Percentiles rank a stretch among this genome's conserved stretches.
Evolutionary conservation across 2,888 invertebrate species (phyloP).

Genomic region (Andrena haemorrhoa): DNA sequence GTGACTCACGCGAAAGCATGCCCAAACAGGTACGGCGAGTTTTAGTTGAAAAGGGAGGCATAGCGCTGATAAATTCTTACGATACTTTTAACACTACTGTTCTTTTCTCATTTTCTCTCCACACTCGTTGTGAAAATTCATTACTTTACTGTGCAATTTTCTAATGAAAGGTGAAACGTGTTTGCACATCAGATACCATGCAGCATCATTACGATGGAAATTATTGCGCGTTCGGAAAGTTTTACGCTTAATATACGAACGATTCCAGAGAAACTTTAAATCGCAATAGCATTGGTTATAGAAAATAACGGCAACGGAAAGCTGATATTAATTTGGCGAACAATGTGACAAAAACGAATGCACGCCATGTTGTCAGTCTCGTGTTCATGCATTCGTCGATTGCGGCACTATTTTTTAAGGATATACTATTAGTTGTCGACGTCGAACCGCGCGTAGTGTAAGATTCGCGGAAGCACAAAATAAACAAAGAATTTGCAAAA

Average conservation of each 20-base stretch:
- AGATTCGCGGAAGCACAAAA: constrained; percentile 11
- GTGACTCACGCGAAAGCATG: constrained; percentile 81
- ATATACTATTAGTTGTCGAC: constrained; percentile 30
- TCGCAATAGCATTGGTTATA: background rate
- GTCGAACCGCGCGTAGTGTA: background rate
- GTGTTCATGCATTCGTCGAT: constrained; percentile 76
- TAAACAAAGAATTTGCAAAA: constrained; percentile 18
- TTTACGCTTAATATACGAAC: background rate
- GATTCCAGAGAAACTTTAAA: background rate
- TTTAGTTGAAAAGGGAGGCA: constrained; percentile 1
- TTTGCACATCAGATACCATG: constrained; percentile 38
- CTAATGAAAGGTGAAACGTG: constrained; percentile 58
- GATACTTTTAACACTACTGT: background rate
- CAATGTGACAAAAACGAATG: constrained; percentile 81
- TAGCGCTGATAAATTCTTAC: background rate
- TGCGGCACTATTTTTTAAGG: constrained; percentile 62
- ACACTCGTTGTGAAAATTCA: constrained; percentile 13
- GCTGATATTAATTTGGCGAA: constrained; percentile 38
- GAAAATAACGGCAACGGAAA: background rate
- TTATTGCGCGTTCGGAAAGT: background rate
- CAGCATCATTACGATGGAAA: background rate
- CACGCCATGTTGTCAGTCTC: constrained; percentile 87
- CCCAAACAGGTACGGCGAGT: constrained; percentile 52
- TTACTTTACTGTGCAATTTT: constrained; percentile 67
- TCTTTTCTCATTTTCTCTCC: constrained; percentile 5